A percentile compares a stretch with the other conserved stretches of the same genome.
These are phyloP conservation scores for Erinaceus europaeus DNA, from an alignment of 2,113 vertebrate genomes.

Conservation along the genomic window DNA sequence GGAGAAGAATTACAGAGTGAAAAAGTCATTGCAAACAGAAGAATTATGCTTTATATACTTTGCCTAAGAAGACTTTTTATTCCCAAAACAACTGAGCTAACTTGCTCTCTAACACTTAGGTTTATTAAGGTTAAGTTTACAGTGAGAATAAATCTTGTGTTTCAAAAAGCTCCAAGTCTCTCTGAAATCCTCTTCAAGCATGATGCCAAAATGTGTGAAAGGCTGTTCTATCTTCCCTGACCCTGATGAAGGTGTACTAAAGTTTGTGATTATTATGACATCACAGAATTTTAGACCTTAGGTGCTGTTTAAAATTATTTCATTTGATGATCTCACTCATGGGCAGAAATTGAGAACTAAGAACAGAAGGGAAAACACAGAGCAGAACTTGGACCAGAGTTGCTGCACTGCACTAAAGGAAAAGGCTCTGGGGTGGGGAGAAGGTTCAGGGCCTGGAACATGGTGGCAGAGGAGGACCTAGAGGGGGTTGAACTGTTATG, in stretches of 20 bases:
- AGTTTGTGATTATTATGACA: not conserved
- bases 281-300: constrained; percentile 8
- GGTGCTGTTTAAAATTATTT: constrained; percentile 12
- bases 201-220: not conserved
- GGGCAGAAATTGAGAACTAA: too few relatives aligned
- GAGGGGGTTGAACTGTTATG: too few relatives aligned
- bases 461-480: too few relatives aligned
- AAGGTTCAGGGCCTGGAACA: too few relatives aligned
- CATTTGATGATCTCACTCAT: not conserved
- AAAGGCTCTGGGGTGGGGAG: too few relatives aligned
- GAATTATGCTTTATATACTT: too few relatives aligned
- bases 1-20: constrained; percentile 10
- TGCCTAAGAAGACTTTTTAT: constrained; percentile 6
- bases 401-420: too few relatives aligned
- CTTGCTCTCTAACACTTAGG: not conserved
- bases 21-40: not conserved
- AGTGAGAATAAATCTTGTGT: not conserved
- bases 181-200: not conserved
- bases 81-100: not conserved
- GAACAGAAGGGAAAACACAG: too few relatives aligned
- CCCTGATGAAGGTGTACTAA: not conserved
- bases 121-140: constrained; percentile 27
- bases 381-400: too few relatives aligned
- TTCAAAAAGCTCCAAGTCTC: not conserved
- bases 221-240: constrained; percentile 4